Evolutionary conservation across 2,113 vertebrate species (phyloP).

Genomic region (Capreolus pygargus): DNA sequence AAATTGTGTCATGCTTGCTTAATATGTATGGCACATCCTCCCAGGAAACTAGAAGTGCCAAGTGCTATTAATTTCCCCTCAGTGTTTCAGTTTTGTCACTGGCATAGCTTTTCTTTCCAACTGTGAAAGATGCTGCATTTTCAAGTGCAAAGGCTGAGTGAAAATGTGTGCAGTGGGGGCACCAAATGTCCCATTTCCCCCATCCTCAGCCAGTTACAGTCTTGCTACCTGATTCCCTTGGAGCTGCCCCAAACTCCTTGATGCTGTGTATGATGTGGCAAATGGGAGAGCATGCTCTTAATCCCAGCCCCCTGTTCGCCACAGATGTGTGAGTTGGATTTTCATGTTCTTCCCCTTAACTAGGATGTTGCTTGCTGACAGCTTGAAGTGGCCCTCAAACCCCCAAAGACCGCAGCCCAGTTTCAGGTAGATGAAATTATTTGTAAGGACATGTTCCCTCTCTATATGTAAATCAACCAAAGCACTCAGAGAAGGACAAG

Average conservation of each 20-base stretch:
- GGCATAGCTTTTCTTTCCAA: background rate
- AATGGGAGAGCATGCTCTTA: background rate
- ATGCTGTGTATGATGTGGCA: background rate
- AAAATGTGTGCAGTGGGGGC: background rate
- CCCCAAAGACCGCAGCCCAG: background rate
- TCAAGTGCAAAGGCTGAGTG: background rate
- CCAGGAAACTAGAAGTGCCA: constrained; percentile 30
- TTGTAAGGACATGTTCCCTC: background rate
- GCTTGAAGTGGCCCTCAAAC: background rate
- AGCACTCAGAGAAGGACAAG: background rate
- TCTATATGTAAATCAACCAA: background rate
- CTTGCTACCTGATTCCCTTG: background rate
- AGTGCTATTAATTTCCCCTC: constrained; percentile 16
- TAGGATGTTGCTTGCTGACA: background rate
- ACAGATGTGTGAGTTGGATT: accelerated
- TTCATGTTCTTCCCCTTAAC: background rate
- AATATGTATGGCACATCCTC: background rate
- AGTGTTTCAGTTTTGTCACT: background rate
- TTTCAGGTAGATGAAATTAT: background rate
- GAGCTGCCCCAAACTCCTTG: too few relatives aligned
- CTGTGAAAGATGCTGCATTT: constrained; percentile 4
- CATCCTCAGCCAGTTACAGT: background rate
- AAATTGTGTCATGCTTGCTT: background rate
- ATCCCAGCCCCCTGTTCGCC: background rate
- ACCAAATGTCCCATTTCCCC: background rate